These are phyloP conservation scores for Epizoanthus scotinus DNA, from an alignment of 92 coral and sea anemone genomes.

Conservation along the genomic window DNA sequence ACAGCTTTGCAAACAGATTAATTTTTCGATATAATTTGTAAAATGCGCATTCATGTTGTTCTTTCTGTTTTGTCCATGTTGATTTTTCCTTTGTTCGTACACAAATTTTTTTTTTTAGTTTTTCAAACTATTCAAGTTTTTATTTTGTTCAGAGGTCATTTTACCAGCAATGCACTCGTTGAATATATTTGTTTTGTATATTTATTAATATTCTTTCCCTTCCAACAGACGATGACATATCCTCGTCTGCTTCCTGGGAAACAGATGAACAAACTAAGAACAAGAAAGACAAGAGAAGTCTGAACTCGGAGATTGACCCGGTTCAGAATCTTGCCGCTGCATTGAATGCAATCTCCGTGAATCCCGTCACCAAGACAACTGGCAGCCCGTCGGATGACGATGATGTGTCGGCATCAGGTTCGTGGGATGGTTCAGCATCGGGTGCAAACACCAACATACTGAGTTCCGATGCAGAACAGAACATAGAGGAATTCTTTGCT, in stretches of 20 bases:
- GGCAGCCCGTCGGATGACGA: slow-evolving; percentile 9
- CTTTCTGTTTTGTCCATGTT: too few species aligned
- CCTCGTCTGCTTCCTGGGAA: slow-evolving; percentile 13
- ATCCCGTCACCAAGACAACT: slow-evolving; percentile 7
- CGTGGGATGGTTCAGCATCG: slow-evolving; percentile 49
- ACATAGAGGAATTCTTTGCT: slow-evolving; percentile 16
- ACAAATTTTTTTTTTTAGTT: too few species aligned
- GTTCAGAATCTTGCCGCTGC: slow-evolving; percentile 70
- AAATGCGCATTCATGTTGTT: too few species aligned
- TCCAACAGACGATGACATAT: slow-evolving; percentile 10
- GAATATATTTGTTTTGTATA: too few species aligned
- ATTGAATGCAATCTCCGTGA: slow-evolving; percentile 47
- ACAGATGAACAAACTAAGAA: not conserved
- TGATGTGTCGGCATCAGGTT: slow-evolving; percentile 50
- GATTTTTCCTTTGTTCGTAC: too few species aligned
- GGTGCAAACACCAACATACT: not conserved
- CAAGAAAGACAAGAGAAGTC: slow-evolving; percentile 13
- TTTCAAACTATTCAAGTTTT: too few species aligned
- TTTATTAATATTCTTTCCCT: not conserved
- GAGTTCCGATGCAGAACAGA: slow-evolving; percentile 2
- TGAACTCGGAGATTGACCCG: slow-evolving; percentile 23
- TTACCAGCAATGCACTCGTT: too few species aligned
- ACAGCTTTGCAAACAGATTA: too few species aligned
- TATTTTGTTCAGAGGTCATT: too few species aligned
- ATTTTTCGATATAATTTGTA: too few species aligned